Evolutionary conservation across 2,888 invertebrate genomes (phyloP), one percentile per base, ranked within the genome.

Genomic region (Pardosa pseudoannulata): DNA sequence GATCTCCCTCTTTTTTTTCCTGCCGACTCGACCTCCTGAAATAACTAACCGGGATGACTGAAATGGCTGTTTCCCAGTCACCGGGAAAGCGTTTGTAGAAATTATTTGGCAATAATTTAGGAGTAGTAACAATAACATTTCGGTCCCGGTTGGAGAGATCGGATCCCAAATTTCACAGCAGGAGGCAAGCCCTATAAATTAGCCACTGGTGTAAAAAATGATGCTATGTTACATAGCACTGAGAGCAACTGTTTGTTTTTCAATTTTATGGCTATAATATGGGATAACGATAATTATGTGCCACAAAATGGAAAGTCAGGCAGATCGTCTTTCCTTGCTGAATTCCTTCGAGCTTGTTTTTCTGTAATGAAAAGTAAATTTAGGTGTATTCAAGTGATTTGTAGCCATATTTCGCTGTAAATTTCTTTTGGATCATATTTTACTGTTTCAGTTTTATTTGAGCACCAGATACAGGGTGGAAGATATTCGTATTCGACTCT

Each of bases 41-140:
- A 67, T 67, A 67, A 67, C 36, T 67, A 32, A 67, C 67, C 32
- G n/a, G 36, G 67, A 31, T 67, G 67, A 67, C 67, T 67, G 32
- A 67, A 67, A 67, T 36, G 67, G 67, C 67, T 67, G 67, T 67
- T 32, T 31, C 32, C 32, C 31, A 67, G 65, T 67, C 32, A 36
- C 67, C 36, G 32, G 67, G 36, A 67, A 67, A 32, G 67, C 67
- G 67, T 67, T 67, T 32, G 67, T 36, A 19, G 67, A 23, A 31
- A 67, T 67, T 67, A 67, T 67, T 67, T 36, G 16, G 67, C 67
- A 67, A 67, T 67, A 67, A 67, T 67, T 67, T 67, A 32, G 32
- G 36, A 67, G 36, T 67, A 31, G 67, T 23, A 19, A 36, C 32
- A 67, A 67, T 67, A 67, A 67, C 67, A 67, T 36, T 67, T 67